A percentile compares a stretch with the other conserved stretches of the same genome.
Evolutionary conservation across 2,113 vertebrate genomes (phyloP).

Genomic region (Lanius collurio): DNA sequence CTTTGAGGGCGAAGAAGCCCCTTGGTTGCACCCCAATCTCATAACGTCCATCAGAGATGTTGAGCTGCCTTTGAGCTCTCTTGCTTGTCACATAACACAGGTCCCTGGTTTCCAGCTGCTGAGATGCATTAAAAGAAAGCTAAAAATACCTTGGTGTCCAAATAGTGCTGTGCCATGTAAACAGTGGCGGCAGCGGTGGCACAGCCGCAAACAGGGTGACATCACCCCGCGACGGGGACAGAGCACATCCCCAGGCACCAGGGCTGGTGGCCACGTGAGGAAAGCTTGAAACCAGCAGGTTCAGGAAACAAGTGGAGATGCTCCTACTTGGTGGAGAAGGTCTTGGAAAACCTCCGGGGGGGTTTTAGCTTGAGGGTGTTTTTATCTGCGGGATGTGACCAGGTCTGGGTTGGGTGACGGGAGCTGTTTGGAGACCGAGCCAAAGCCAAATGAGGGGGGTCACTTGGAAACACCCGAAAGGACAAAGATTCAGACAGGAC

Average conservation of each 20-base stretch:
- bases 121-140: constrained; percentile 10
- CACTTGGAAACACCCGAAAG: neutral
- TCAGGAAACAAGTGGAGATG: neutral
- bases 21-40: neutral
- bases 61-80: neutral
- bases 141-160: constrained; percentile 48
- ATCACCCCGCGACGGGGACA: neutral
- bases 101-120: constrained; percentile 27
- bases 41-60: neutral
- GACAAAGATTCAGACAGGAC: neutral
- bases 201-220: neutral
- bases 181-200: neutral
- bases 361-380: neutral
- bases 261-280: neutral
- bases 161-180: constrained; percentile 9
- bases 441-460: neutral
- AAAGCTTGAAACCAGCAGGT: neutral
- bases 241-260: fast-evolving
- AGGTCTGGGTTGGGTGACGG: neutral
- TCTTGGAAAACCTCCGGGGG: neutral
- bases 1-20: neutral
- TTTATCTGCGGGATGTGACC: fast-evolving
- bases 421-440: neutral
- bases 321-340: neutral
- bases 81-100: neutral